Percentiles rank a stretch among this genome's conserved stretches.
These are phyloP conservation scores for Onchidella celtica DNA, from an alignment of 2,888 invertebrate genomes.

Conservation along the genomic window DNA sequence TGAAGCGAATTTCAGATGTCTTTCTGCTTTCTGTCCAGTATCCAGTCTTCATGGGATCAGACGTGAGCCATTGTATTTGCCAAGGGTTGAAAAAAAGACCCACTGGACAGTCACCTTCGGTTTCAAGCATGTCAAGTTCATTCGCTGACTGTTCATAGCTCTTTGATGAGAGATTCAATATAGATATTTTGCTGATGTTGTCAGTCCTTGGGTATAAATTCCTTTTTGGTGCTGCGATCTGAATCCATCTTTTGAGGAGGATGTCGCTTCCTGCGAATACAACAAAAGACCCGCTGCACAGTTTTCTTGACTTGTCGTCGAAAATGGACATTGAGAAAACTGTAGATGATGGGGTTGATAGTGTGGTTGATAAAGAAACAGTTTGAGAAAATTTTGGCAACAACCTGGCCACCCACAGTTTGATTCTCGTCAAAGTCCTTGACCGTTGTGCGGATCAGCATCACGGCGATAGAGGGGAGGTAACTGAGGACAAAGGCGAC, in stretches of 20 bases:
- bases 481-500: conserved; percentile 60
- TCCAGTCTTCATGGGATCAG: no score
- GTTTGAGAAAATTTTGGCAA: conserved; percentile 59
- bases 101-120: no score
- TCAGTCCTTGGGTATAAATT: conserved; percentile 51
- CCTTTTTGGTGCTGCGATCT: conserved; percentile 59
- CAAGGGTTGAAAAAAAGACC: no score
- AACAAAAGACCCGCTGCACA: conserved; percentile 55
- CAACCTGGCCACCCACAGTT: conserved; percentile 48
- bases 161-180: no score
- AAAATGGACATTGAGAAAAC: conserved; percentile 62
- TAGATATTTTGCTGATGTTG: no score
- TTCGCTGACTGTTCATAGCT: no score
- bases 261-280: conserved; percentile 35
- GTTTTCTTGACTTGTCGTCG: conserved; percentile 56
- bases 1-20: no score
- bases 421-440: conserved; percentile 53
- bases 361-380: conserved; percentile 62
- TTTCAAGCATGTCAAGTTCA: no score
- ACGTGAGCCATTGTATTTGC: no score
- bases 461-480: conserved; percentile 57
- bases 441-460: conserved; percentile 52
- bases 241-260: conserved; percentile 57
- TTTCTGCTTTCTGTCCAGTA: no score
- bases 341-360: conserved; percentile 64